Conservation (phyloP, 2,797 vertebrate genomes). For the Megalops cyprinoides region DNA sequence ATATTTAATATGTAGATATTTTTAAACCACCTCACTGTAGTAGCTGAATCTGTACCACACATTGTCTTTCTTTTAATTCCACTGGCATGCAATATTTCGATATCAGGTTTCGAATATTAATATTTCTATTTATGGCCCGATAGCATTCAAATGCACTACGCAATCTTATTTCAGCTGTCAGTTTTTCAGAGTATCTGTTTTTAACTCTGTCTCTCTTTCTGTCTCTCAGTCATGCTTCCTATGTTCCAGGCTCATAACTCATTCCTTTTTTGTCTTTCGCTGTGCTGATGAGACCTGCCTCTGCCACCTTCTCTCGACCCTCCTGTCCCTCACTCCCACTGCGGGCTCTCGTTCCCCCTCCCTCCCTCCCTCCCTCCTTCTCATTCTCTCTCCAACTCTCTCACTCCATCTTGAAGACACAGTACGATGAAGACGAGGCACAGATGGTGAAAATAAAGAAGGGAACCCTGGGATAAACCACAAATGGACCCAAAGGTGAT, state of each 20-base stretch:
- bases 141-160: not conserved
- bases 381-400: conserved; percentile 16
- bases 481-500: conserved; percentile 39
- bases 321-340: not conserved
- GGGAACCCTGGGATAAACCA: conserved; percentile 43
- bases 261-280: not conserved
- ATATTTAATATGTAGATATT: not conserved
- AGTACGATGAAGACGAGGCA: conserved; percentile 43
- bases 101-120: not conserved
- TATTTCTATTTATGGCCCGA: not conserved
- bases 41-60: not conserved
- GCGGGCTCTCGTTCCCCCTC: conserved; percentile 13
- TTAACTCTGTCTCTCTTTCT: not conserved
- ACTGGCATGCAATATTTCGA: not conserved
- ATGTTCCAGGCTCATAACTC: not conserved
- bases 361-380: not conserved
- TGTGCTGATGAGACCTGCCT: not conserved
- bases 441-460: conserved; percentile 62
- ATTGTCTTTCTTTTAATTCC: not conserved
- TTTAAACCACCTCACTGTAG: not conserved
- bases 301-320: not conserved
- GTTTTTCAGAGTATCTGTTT: not conserved
- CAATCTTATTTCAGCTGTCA: not conserved
- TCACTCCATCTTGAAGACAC: conserved; percentile 21
- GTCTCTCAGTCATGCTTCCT: not conserved